Conservation (phyloP, 2,888 invertebrate species). For the Pegoplata infirma region DNA sequence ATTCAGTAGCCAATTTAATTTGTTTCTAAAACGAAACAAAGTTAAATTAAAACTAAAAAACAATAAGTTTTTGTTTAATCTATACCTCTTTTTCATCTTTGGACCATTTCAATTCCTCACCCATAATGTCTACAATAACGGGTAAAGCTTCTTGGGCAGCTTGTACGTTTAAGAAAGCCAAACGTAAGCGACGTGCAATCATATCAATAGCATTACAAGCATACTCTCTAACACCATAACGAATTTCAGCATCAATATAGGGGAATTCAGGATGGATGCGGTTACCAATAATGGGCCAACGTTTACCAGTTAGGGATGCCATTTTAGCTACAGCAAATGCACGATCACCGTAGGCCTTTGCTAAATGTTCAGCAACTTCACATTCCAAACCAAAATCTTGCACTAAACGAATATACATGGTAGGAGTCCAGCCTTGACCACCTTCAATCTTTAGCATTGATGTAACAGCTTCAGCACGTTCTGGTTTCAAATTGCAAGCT, state of each 20-base stretch:
- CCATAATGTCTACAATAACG: constrained; percentile 95
- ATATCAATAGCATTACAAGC: constrained; percentile 98
- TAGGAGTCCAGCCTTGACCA: constrained; percentile 97
- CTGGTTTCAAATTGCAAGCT: constrained; percentile 87
- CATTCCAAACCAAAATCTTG: constrained; percentile 99
- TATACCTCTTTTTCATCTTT: constrained; percentile 84
- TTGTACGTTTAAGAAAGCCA: constrained; percentile 98
- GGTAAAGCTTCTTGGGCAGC: constrained; percentile 98
- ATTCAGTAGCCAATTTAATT: constrained; percentile 88
- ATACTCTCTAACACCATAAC: constrained; percentile 97
- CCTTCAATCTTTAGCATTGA: constrained; percentile 97
- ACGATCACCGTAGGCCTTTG: constrained; percentile 97
- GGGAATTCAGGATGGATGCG: constrained; percentile 99
- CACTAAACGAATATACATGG: constrained; percentile 98
- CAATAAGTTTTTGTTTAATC: neutral
- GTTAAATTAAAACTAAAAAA: no score
- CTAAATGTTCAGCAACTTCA: constrained; percentile 97
- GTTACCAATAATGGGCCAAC: constrained; percentile 99
- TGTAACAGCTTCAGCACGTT: constrained; percentile 85
- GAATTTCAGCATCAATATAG: constrained; percentile 97
- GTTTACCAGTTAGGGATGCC: constrained; percentile 95
- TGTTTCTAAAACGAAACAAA: constrained; percentile 85
- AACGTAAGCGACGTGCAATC: constrained; percentile 94
- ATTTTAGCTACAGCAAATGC: constrained; percentile 98
- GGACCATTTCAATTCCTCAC: constrained; percentile 95